Evolutionary conservation across 2,113 vertebrate genomes (phyloP).

Genomic region (Tursiops truncatus): DNA sequence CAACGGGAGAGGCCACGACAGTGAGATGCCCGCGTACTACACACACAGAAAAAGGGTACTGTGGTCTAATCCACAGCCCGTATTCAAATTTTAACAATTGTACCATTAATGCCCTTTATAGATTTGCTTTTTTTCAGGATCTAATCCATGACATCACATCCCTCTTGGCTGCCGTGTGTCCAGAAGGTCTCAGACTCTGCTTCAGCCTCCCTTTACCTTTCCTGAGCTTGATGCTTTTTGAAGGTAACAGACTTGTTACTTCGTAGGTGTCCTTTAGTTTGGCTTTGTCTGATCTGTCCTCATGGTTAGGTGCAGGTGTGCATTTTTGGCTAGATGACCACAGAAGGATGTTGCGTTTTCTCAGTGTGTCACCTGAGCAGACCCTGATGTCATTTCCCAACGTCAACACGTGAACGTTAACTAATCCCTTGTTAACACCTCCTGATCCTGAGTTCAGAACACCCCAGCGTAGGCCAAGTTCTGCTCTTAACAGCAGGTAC

Average conservation of each 20-base stretch:
- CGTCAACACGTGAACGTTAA: rapidly evolving
- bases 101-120: not conserved
- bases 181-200: not conserved
- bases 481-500: rapidly evolving
- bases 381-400: no score
- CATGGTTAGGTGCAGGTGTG: not conserved
- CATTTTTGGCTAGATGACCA: not conserved
- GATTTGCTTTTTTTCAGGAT: not conserved
- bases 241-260: not conserved
- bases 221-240: not conserved
- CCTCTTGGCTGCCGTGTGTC: rapidly evolving
- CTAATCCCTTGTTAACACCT: no score
- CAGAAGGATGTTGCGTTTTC: not conserved
- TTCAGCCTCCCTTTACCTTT: not conserved
- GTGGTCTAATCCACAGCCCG: not conserved
- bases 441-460: not conserved
- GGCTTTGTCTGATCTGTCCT: not conserved
- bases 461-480: no score
- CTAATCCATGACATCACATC: not conserved
- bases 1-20: no score
- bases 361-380: not conserved
- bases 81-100: not conserved
- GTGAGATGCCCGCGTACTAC: no score
- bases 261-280: not conserved
- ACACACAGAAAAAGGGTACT: not conserved